A percentile compares a stretch with the other conserved stretches of the same genome.
These are phyloP conservation scores for Mallotus villosus DNA, from an alignment of 2,797 vertebrate species.

Conservation along the genomic window DNA sequence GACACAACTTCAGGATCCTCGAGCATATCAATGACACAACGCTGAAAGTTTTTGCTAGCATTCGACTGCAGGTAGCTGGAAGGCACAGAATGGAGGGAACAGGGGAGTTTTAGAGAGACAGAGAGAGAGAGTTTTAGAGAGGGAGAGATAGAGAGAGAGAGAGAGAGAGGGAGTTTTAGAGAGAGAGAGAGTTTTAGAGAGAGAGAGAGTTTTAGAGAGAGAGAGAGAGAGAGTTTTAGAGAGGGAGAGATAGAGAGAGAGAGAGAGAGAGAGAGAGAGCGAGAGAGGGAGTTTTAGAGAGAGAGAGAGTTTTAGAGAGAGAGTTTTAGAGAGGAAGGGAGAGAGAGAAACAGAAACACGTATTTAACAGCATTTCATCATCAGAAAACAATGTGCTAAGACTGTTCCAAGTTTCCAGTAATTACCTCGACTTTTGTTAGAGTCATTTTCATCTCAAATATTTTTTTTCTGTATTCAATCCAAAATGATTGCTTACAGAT, in stretches of 20 bases:
- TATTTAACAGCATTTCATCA: no score
- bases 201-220: no score
- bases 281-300: no score
- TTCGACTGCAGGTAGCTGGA: slow-evolving; percentile 87
- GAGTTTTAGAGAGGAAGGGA: no score
- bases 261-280: no score
- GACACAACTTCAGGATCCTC: slow-evolving; percentile 87
- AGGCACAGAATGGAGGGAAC: background rate
- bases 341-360: background rate
- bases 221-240: background rate
- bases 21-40: slow-evolving; percentile 84
- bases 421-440: background rate
- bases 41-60: slow-evolving; percentile 89
- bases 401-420: background rate
- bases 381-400: background rate
- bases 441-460: background rate
- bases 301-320: no score
- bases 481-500: slow-evolving; percentile 4
- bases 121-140: no score
- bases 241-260: no score
- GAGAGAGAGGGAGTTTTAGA: no score
- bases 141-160: no score
- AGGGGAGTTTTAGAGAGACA: background rate
- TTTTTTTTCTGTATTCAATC: no score
- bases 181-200: no score